phyloP scores from a whole-genome alignment of 35 echinoderm and acorn worm genomes.

The Ptychodera flava region DNA sequence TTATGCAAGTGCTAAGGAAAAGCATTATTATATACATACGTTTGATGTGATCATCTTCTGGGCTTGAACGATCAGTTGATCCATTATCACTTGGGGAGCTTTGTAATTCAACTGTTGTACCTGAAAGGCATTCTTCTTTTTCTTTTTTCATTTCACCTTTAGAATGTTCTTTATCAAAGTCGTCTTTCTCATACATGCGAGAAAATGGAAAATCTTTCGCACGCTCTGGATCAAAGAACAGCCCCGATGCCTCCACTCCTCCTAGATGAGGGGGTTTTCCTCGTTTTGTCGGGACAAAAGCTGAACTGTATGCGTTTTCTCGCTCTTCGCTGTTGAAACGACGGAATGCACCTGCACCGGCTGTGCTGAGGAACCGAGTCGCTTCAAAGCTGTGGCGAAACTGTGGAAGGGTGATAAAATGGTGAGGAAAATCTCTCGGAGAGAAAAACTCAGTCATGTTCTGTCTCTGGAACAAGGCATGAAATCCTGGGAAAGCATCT shows the following conservation, averaged over 20 bases:
- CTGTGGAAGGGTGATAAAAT: background rate
- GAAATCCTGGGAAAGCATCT: background rate
- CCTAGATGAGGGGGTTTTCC: background rate
- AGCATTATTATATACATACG: too few species aligned
- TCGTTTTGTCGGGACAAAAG: background rate
- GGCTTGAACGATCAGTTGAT: background rate
- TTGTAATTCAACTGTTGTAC: background rate
- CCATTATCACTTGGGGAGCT: background rate
- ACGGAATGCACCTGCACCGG: background rate
- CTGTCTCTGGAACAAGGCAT: background rate
- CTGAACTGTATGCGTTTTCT: background rate
- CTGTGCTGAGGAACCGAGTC: background rate
- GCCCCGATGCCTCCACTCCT: background rate
- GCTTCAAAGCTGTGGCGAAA: background rate
- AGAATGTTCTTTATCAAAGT: background rate
- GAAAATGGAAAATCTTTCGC: background rate
- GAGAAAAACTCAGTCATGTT: background rate
- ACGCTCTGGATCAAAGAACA: background rate
- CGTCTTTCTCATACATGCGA: background rate
- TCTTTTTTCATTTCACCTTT: background rate
- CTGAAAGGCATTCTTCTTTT: background rate
- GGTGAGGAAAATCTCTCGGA: background rate
- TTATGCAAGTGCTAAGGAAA: too few species aligned
- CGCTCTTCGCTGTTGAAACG: background rate
- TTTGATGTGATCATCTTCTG: background rate